Percentiles rank a stretch among this genome's conserved stretches.
phyloP scores from a whole-genome alignment of 2,113 vertebrate species.

The Pomatorhinus ruficollis region DNA sequence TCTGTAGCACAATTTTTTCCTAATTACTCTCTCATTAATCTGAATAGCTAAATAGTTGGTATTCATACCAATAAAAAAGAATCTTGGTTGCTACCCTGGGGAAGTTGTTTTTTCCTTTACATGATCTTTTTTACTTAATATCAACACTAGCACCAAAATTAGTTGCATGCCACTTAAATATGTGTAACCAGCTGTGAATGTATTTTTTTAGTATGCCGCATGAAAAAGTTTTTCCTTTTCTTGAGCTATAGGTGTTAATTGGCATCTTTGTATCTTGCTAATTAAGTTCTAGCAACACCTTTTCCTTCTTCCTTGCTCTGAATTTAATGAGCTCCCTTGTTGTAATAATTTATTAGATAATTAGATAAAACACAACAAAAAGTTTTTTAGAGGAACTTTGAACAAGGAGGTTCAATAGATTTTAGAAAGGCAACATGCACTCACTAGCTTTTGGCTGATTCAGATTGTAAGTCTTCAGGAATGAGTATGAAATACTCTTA shows the following conservation, averaged over 20 bases:
- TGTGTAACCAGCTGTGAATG: constrained; percentile 76
- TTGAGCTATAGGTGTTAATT: constrained; percentile 85
- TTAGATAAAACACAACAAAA: constrained; percentile 70
- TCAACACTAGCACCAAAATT: constrained; percentile 62
- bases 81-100: neutral
- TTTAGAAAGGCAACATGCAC: neutral
- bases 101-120: neutral
- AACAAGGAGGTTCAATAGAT: constrained; percentile 12
- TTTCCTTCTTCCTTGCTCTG: constrained; percentile 73
- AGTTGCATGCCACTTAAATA: constrained; percentile 62
- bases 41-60: constrained; percentile 29
- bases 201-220: constrained; percentile 62
- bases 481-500: neutral
- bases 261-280: constrained; percentile 82
- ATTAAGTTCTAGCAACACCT: constrained; percentile 83
- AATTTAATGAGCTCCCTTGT: constrained; percentile 80
- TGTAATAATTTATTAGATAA: constrained; percentile 78
- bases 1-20: constrained; percentile 11
- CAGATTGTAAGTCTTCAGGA: neutral
- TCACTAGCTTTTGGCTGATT: neutral
- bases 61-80: constrained; percentile 8
- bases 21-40: constrained; percentile 37
- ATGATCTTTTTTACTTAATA: constrained; percentile 49
- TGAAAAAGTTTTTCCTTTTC: constrained; percentile 58
- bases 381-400: constrained; percentile 53